Evolutionary conservation across 2,888 invertebrate genomes (phyloP).

Genomic region (Xanthorhoe spadicearia): DNA sequence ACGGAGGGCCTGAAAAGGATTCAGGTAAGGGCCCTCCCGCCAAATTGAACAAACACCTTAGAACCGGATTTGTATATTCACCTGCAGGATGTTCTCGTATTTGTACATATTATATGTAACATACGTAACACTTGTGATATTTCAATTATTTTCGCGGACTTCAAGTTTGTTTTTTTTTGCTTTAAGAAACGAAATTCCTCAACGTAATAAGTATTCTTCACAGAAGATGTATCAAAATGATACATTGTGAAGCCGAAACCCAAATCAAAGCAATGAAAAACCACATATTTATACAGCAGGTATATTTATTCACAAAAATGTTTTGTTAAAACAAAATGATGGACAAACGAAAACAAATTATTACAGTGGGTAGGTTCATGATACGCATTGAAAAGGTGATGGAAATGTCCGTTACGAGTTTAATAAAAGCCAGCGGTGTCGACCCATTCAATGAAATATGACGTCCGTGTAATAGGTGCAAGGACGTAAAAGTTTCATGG

Average conservation of each 20-base stretch:
- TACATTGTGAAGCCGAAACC: background rate
- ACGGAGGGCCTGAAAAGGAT: conserved; percentile 25
- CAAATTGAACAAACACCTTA: conserved; percentile 31
- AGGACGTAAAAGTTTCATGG: conserved; percentile 65
- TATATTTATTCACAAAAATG: background rate
- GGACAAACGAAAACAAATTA: conserved; percentile 14
- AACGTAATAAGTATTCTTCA: background rate
- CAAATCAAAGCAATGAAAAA: background rate
- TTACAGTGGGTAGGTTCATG: conserved; percentile 18
- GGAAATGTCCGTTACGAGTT: conserved; percentile 34
- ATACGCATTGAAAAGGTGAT: conserved; percentile 30
- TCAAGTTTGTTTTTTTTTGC: background rate
- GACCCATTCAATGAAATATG: conserved; percentile 36
- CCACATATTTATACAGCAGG: background rate
- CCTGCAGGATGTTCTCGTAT: conserved; percentile 16
- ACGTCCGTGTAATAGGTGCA: conserved; percentile 44
- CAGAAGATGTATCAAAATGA: too few relatives aligned
- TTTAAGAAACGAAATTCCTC: too few relatives aligned
- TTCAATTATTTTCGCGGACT: background rate
- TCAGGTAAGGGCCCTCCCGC: conserved; percentile 29
- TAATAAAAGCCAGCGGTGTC: conserved; percentile 36
- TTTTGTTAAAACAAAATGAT: conserved; percentile 10
- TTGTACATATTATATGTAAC: background rate
- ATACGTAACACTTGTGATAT: conserved; percentile 1
- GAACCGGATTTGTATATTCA: conserved; percentile 24